These are phyloP conservation scores for Spisula subtruncata DNA, from an alignment of 2,888 invertebrate species.

Conservation along the genomic window DNA sequence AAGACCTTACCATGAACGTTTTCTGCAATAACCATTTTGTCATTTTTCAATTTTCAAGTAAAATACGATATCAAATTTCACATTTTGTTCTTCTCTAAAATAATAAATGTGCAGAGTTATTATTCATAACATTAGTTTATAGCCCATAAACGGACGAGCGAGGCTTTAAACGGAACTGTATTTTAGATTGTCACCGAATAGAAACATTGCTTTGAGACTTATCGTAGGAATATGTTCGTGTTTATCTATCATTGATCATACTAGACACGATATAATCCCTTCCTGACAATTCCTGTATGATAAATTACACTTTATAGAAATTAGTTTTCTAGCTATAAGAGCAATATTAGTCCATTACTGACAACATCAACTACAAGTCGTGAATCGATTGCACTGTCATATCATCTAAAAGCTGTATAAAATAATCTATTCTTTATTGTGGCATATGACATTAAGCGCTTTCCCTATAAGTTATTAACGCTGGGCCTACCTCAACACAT, in stretches of 20 bases:
- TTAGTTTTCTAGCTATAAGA: conserved; percentile 17
- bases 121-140: not conserved
- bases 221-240: not conserved
- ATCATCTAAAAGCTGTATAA: conserved; percentile 1
- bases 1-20: not conserved
- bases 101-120: not conserved
- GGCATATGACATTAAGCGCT: not conserved
- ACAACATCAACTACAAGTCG: not conserved
- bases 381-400: not conserved
- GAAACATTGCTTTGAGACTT: not conserved
- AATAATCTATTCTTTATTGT: not conserved
- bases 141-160: not conserved
- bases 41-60: not conserved
- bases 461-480: not conserved
- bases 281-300: conserved; percentile 21
- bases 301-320: conserved; percentile 26
- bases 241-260: not conserved
- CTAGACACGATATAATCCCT: not conserved
- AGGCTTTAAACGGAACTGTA: not conserved
- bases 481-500: not conserved
- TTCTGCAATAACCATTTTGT: not conserved
- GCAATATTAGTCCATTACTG: conserved; percentile 24
- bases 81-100: not conserved
- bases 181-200: not conserved
- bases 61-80: not conserved